phyloP scores from a whole-genome alignment of 2,797 vertebrate species.

The Geotrypetes seraphini region DNA sequence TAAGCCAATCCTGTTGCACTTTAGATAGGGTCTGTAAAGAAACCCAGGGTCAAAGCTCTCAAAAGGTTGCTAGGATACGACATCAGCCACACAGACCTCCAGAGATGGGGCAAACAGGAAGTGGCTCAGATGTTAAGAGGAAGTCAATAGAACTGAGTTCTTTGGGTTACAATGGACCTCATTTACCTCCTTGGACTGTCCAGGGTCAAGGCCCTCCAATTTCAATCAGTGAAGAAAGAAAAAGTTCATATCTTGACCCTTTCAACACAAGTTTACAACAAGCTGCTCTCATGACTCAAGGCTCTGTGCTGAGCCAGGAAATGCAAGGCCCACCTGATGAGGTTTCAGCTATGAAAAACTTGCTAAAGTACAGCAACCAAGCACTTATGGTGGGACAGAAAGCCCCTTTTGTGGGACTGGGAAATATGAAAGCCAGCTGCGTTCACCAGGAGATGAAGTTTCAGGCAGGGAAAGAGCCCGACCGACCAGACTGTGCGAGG shows the following conservation, averaged over 20 bases:
- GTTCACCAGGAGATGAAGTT: constrained; percentile 69
- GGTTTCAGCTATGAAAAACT: constrained; percentile 85
- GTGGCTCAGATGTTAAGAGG: constrained; percentile 68
- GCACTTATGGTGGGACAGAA: constrained; percentile 78
- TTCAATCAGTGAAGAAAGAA: constrained; percentile 57
- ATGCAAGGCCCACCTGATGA: constrained; percentile 61
- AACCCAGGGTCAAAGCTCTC: constrained; percentile 15
- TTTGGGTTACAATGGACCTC: constrained; percentile 66
- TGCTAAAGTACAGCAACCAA: constrained; percentile 91
- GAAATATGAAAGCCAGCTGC: constrained; percentile 75
- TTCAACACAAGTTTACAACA: constrained; percentile 51
- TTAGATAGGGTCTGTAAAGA: constrained; percentile 65
- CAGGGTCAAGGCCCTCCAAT: constrained; percentile 50
- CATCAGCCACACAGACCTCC: constrained; percentile 82
- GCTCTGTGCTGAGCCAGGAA: constrained; percentile 39
- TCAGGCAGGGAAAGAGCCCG: constrained; percentile 64
- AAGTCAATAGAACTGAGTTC: constrained; percentile 72
- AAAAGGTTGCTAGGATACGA: constrained; percentile 89
- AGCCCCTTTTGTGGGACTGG: constrained; percentile 76
- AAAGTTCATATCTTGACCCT: constrained; percentile 75
- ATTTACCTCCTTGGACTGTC: constrained; percentile 51
- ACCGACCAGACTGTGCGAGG: constrained; percentile 75
- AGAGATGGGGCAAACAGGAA: constrained; percentile 23
- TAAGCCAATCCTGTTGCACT: constrained; percentile 70
- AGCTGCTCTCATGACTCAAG: constrained; percentile 49